These are phyloP conservation scores for Leptosomus discolor DNA, from an alignment of 2,113 vertebrate genomes.

Conservation along the genomic window DNA sequence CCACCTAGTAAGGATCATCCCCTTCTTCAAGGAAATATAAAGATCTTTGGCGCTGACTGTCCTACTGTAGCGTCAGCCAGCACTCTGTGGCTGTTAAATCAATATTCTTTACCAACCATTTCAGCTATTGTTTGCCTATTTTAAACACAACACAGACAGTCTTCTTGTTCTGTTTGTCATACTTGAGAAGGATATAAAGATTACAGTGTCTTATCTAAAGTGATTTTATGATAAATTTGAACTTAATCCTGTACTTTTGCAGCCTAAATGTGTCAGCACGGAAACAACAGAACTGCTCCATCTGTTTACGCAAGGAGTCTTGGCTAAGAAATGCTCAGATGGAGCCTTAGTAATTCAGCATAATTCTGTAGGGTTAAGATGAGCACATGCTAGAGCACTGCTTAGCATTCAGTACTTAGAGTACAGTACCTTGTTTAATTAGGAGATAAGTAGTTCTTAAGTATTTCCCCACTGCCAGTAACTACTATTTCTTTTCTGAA, in stretches of 20 bases:
- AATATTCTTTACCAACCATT: neutral
- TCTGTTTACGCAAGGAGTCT: slow-evolving; percentile 35
- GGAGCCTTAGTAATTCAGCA: neutral
- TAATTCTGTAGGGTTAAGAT: slow-evolving; percentile 16
- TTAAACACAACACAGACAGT: neutral
- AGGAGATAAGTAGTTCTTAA: slow-evolving; percentile 37
- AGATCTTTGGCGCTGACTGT: neutral
- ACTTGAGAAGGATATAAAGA: neutral
- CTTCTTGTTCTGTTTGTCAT: neutral
- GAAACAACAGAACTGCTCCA: slow-evolving; percentile 5
- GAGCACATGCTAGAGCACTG: neutral
- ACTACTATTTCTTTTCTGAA: neutral
- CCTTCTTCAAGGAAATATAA: neutral
- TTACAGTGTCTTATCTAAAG: neutral
- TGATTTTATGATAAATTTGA: slow-evolving; percentile 49
- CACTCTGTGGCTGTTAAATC: neutral
- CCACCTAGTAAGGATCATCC: neutral
- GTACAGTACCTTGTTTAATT: slow-evolving; percentile 16
- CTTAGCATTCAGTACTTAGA: neutral
- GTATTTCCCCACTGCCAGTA: neutral
- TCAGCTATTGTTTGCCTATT: neutral
- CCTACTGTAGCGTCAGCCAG: neutral
- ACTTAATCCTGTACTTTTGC: slow-evolving; percentile 35
- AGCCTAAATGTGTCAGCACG: neutral
- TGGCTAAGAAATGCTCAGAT: slow-evolving; percentile 30